phyloP scores from a whole-genome alignment of 1,140 invertebrate species.

The Ips nitidus region DNA sequence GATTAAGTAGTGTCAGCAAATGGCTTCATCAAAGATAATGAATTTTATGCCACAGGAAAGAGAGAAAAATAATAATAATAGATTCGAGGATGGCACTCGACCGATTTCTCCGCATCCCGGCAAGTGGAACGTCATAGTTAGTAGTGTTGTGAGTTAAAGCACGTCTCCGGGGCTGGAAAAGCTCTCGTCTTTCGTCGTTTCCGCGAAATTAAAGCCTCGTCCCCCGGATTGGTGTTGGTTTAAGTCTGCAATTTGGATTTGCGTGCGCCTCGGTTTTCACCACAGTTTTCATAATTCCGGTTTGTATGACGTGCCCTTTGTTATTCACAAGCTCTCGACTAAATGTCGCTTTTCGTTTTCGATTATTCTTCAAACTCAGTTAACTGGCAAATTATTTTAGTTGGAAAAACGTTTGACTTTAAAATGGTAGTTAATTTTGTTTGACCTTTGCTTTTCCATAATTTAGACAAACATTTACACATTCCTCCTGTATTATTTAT shows the following conservation, averaged over 20 bases:
- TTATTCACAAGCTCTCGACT: too few species aligned
- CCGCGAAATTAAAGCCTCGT: slow-evolving; percentile 8
- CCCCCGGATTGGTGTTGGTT: slow-evolving; percentile 5
- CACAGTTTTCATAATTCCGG: background rate
- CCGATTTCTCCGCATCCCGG: background rate
- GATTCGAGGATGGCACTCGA: slow-evolving; percentile 8
- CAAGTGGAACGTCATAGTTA: slow-evolving; percentile 8
- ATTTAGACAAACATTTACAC: too few species aligned
- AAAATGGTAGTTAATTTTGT: too few species aligned
- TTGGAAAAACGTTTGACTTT: too few species aligned
- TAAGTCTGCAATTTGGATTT: slow-evolving; percentile 2
- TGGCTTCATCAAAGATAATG: background rate
- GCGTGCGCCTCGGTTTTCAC: background rate
- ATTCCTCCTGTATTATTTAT: too few species aligned
- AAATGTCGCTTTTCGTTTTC: too few species aligned
- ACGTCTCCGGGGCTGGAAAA: slow-evolving; percentile 9
- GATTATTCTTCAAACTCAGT: too few species aligned
- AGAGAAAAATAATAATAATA: background rate
- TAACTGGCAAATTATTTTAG: too few species aligned
- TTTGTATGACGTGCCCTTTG: too few species aligned
- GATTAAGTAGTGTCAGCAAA: slow-evolving; percentile 6
- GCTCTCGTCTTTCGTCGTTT: slow-evolving; percentile 4
- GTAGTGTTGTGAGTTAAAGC: slow-evolving; percentile 12
- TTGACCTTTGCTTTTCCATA: too few species aligned
- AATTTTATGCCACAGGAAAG: background rate